phyloP scores from a whole-genome alignment of 2,113 vertebrate genomes.

The Tachycineta bicolor region DNA sequence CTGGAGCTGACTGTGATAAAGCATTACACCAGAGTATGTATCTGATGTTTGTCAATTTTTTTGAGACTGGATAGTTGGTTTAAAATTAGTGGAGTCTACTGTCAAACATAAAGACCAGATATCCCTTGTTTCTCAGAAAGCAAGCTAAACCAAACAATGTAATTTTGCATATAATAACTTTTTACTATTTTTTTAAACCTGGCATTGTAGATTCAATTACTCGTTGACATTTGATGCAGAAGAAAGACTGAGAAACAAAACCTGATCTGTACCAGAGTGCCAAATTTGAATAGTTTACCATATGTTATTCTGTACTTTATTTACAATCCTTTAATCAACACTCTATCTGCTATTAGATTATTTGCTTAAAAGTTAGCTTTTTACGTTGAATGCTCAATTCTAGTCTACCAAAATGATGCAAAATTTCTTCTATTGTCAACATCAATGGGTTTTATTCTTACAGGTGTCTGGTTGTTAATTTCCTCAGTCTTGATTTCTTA shows the following conservation, averaged over 20 bases:
- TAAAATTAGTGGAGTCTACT: not conserved
- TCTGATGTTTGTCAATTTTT: not conserved
- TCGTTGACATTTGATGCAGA: not conserved
- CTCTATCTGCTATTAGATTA: not conserved
- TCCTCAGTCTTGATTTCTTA: not conserved
- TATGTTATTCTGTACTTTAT: not conserved
- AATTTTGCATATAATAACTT: not conserved
- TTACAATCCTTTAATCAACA: not conserved
- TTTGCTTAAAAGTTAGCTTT: not conserved
- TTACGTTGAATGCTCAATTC: not conserved
- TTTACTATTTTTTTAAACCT: not conserved
- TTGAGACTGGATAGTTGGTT: not conserved
- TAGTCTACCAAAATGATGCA: not conserved
- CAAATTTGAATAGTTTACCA: not conserved
- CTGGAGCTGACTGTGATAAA: not conserved
- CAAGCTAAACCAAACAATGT: not conserved
- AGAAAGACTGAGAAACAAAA: not conserved
- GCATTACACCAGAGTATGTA: not conserved
- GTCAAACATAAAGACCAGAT: not conserved
- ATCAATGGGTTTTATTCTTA: not conserved
- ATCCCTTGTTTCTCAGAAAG: not conserved
- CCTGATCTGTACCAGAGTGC: not conserved
- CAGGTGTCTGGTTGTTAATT: not conserved
- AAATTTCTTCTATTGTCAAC: not conserved
- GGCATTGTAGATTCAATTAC: not conserved